Evolutionary conservation across 2,797 vertebrate species (phyloP).

Genomic region (Rhinoraja longicauda): DNA sequence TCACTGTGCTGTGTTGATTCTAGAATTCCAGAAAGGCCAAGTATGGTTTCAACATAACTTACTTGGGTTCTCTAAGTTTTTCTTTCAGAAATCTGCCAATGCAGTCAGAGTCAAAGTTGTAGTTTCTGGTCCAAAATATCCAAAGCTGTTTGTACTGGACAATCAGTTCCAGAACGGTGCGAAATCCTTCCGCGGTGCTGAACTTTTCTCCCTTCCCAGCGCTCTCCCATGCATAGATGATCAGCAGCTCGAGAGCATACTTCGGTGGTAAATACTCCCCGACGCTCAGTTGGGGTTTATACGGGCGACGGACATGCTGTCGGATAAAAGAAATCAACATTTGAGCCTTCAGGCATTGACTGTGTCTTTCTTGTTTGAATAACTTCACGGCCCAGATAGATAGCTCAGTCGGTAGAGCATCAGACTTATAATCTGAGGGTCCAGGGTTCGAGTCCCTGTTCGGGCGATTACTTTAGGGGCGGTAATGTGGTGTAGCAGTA

Average conservation of each 20-base stretch:
- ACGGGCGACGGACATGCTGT: background rate
- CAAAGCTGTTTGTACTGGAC: constrained; percentile 42
- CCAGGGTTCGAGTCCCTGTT: constrained; percentile 57
- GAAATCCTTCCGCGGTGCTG: constrained; percentile 42
- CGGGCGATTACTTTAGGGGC: background rate
- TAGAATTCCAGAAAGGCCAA: too few relatives aligned
- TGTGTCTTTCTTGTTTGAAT: background rate
- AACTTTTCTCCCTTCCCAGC: constrained; percentile 16
- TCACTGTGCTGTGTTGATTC: background rate
- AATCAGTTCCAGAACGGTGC: constrained; percentile 49
- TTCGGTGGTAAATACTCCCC: constrained; percentile 43
- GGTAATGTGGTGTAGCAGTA: too few relatives aligned
- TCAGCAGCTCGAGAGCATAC: constrained; percentile 57
- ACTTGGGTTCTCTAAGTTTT: constrained; percentile 43
- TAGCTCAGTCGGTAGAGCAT: constrained; percentile 52
- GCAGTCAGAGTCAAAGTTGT: constrained; percentile 42
- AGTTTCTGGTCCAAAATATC: constrained; percentile 55
- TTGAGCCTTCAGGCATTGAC: background rate
- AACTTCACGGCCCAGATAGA: background rate
- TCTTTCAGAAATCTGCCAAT: constrained; percentile 43
- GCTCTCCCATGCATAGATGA: constrained; percentile 55
- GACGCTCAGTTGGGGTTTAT: fast-evolving
- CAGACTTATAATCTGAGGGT: constrained; percentile 55
- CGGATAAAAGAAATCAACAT: background rate
- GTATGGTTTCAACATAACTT: background rate